Conservation (phyloP, 2,113 vertebrate species). For the Axis porcinus region DNA sequence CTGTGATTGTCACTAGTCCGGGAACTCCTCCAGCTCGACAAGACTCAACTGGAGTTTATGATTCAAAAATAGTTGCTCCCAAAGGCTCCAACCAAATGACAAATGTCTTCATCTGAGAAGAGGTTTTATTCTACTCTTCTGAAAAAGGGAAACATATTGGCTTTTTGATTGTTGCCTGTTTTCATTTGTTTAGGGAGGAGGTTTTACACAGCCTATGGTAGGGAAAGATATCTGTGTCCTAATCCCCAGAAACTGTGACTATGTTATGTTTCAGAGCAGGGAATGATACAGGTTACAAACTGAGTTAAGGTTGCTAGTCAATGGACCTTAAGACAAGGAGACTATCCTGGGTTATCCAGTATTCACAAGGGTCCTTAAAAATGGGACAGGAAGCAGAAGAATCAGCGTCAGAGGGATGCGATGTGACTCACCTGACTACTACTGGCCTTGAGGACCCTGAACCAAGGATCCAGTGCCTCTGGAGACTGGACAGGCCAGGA, state of each 20-base stretch:
- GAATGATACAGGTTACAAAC: background rate
- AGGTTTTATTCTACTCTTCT: background rate
- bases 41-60: background rate
- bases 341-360: background rate
- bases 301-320: background rate
- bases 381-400: background rate
- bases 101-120: background rate
- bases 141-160: background rate
- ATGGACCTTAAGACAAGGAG: background rate
- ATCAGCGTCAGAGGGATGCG: background rate
- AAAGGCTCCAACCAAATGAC: conserved; percentile 12
- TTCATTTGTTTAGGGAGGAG: background rate
- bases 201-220: background rate
- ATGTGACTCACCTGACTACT: background rate
- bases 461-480: background rate
- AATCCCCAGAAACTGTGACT: background rate
- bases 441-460: background rate
- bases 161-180: background rate
- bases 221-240: background rate
- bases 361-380: background rate
- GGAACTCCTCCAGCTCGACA: background rate
- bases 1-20: background rate
- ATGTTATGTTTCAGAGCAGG: background rate
- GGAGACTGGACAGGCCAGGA: background rate
- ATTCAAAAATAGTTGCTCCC: background rate